Evolutionary conservation across 2,797 vertebrate genomes (phyloP), one percentile per base, ranked within the genome.

Genomic region (Poeciliopsis gracilis): DNA sequence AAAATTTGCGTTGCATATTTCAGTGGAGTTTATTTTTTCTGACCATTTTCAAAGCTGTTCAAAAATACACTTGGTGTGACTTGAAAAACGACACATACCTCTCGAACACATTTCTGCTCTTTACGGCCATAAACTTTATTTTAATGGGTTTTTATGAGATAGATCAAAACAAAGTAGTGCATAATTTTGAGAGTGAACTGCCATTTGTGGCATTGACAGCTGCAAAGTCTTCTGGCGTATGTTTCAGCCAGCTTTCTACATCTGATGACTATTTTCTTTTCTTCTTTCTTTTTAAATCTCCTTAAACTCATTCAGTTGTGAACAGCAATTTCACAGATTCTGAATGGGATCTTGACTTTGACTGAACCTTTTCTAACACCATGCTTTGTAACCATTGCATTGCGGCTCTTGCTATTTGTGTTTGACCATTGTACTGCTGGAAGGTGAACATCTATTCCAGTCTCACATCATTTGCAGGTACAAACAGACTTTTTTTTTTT

Each of bases 101-200:
- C 59, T 9, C 59, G 0, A 33, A 61, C 59, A 7, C 30, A 36
- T 33, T 61, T 63, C 18, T 38, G 33, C 7, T 66, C 2, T 38
- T 36, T 66, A 23, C 1, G 2, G 18, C 33, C 9, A 1, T 0
- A 2, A 11, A 67, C 63, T 67, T 67, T 67, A 41, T 41, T 41
- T 23, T 41, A 38, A 12, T 25, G 38, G 66, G 5, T 5, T n/a
- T 43, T n/a, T 1, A 43, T 43, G 66, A 69, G 63, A 38, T 36
- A 63, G 59, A 63, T 63, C 59, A 63, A 63, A 63, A 63, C 33
- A 66, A 66, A 38, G 63, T 38, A 38, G 33, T 23, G 63, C 20
- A 66, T 38, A 38, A 69, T 69, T 69, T 23, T n/a, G 9, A 41
- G 18, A 11, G 13, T 38, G 66, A 69, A n/a, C 38, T 20, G 13